Evolutionary conservation across 2,888 invertebrate species (phyloP), one percentile per base, ranked within the genome.

Genomic region (Lymantria dispar): DNA sequence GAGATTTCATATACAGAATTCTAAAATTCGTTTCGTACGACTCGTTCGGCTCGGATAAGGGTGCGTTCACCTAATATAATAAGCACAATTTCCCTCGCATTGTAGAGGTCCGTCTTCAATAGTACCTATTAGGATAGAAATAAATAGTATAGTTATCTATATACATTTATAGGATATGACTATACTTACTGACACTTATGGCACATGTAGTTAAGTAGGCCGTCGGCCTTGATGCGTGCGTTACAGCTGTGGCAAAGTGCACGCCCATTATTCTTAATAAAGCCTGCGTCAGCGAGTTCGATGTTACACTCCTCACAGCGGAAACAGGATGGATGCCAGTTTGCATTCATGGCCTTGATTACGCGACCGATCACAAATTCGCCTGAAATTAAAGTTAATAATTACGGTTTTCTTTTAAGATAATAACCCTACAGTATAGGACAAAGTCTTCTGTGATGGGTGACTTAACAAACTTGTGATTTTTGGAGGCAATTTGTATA

Each of bases 271-370:
- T 97, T 96, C 76, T 98, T 97, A 69, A 99, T 98, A 83, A 99
- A 99, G 11, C 99, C 99, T 45, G 96, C 95, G 85, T 99, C 99
- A 0, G 99, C 98, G 63, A 99, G 91, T 81, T 98, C 97, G 54
- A 95, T 94, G 65, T 93, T 93, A 84, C 99, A 99, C 84, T 98
- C 94, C 80, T 99, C 97, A 78, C 99, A 99, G 15, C 97, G 95
- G 93, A 99, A 99, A 84, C 99, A 99, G 55, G 95, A 94, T 1
- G 99, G 99, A 91, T 99, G 99, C 99, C 99, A 99, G 84, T 97
- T 98, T 33, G 97, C 95, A 76, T 99, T 98, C 98, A 99, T 99
- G 0, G 99, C 99, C 85, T 99, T 99, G 79, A 99, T 99, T 43
- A 99, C 99, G 52, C 99, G 95, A 0, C 99, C 99, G 78, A 99